Percentiles rank a stretch among this genome's conserved stretches.
Evolutionary conservation across 1,140 invertebrate species (phyloP).

Genomic region (Copidosoma floridanum): DNA sequence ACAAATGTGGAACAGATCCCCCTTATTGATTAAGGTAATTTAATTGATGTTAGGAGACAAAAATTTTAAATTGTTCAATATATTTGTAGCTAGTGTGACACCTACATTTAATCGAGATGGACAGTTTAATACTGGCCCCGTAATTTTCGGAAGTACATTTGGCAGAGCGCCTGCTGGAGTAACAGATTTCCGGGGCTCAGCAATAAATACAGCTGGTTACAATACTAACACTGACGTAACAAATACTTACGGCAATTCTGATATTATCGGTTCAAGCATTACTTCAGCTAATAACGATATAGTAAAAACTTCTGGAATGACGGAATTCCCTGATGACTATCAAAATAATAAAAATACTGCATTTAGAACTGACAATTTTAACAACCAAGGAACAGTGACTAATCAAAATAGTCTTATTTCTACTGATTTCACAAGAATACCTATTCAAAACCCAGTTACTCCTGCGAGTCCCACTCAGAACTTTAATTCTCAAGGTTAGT

Average conservation of each 20-base stretch:
- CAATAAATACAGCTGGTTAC: no score
- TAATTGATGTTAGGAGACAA: neutral
- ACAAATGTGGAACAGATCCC: no score
- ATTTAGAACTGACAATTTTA: neutral
- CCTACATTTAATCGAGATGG: slow-evolving; percentile 14
- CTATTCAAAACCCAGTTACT: neutral
- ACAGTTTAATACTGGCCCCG: neutral
- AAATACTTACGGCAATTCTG: slow-evolving; percentile 4
- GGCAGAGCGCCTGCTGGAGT: no score
- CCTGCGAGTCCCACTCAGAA: neutral
- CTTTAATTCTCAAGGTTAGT: neutral
- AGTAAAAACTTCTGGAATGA: neutral
- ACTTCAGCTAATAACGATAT: slow-evolving; percentile 13
- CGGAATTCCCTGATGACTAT: neutral
- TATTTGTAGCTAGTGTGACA: slow-evolving; percentile 13
- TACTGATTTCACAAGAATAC: neutral
- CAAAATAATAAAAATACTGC: neutral
- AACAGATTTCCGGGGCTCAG: neutral
- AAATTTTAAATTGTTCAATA: neutral
- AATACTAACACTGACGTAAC: no score
- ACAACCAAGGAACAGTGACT: neutral
- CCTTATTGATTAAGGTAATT: no score
- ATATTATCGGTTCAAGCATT: slow-evolving; percentile 18
- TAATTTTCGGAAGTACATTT: no score
- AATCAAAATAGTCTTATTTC: neutral